Evolutionary conservation across 1,140 invertebrate genomes (phyloP), one percentile per base, ranked within the genome.

Genomic region (Trinorchestia longiramus): DNA sequence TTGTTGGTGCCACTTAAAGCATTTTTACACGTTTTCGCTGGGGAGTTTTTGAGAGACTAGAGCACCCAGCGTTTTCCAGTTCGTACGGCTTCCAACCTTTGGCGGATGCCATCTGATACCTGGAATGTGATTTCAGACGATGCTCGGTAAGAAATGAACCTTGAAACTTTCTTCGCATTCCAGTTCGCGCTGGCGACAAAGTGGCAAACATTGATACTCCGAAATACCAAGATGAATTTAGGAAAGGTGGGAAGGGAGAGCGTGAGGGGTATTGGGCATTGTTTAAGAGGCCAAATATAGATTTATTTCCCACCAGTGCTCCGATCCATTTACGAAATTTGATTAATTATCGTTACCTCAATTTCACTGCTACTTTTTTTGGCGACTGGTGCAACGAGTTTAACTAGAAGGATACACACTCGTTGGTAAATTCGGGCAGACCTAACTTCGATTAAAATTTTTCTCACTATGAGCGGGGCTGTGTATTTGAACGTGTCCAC

Each of bases 81-180:
- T 77, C n/a, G n/a, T 53, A 11, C 47, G 8, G 47, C 19, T 6
- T 53, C 47, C 47, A 90, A 41, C 3, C 88, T 42, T 94, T 47
- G 43, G 41, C 6, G 43, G 43, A 40, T 40, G 92, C 43, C 92
- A 94, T 94, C 44, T 45, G 41, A 45, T 94, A 42, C 43, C 43
- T 19, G 44, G 92, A 94, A 94, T 94, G 92, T 11, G 44, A 94
- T 45, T 94, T 36, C 44, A 17, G 36, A 0, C 11, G 23, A 42
- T n/a, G n/a, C 41, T 41, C 92, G 44, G 44, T 44, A 94, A 94
- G 92, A 94, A 94, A 45, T 47, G 43, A 47, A 94, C 92, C 92
- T 94, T 94, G 92, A 45, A 94, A 94, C 92, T 94, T 94, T 44
- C 92, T 94, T 40, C 19, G 44, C 92, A 94, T 94, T 94, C 92